These are phyloP conservation scores for Galerucella pusilla DNA, from an alignment of 2,888 invertebrate genomes.

Conservation along the genomic window DNA sequence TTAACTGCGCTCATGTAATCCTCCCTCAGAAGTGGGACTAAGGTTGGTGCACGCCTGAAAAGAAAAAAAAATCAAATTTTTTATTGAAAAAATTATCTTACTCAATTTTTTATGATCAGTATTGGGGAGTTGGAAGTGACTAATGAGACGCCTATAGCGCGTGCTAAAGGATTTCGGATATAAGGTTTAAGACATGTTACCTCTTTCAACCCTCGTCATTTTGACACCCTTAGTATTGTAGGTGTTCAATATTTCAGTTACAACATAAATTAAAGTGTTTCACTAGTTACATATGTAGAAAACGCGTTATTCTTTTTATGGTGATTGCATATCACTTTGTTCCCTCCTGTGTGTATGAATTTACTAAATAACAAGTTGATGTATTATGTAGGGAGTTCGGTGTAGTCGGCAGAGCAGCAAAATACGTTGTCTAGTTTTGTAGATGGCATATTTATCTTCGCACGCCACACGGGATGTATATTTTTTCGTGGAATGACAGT, in stretches of 20 bases:
- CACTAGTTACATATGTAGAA: background rate
- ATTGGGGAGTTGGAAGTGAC: too few species aligned
- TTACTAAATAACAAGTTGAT: slow-evolving; percentile 3
- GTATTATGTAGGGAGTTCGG: background rate
- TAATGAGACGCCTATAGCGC: too few species aligned
- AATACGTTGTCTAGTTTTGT: background rate
- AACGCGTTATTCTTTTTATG: background rate
- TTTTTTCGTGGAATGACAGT: background rate
- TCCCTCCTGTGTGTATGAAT: slow-evolving; percentile 2
- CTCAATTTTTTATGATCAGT: too few species aligned
- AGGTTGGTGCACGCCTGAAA: slow-evolving; percentile 72
- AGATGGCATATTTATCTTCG: slow-evolving; percentile 4
- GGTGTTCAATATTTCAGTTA: background rate
- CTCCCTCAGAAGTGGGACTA: slow-evolving; percentile 75
- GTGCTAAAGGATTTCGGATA: too few species aligned
- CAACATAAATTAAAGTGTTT: background rate
- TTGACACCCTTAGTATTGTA: too few species aligned
- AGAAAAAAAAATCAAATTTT: slow-evolving; percentile 41
- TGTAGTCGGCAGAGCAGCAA: background rate
- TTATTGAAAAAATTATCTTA: too few species aligned
- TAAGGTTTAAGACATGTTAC: too few species aligned
- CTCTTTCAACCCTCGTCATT: too few species aligned
- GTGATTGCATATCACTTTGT: background rate
- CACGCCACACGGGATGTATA: background rate
- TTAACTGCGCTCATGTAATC: slow-evolving; percentile 74